phyloP scores from a whole-genome alignment of 2,113 vertebrate genomes.

The Falco punctatus region DNA sequence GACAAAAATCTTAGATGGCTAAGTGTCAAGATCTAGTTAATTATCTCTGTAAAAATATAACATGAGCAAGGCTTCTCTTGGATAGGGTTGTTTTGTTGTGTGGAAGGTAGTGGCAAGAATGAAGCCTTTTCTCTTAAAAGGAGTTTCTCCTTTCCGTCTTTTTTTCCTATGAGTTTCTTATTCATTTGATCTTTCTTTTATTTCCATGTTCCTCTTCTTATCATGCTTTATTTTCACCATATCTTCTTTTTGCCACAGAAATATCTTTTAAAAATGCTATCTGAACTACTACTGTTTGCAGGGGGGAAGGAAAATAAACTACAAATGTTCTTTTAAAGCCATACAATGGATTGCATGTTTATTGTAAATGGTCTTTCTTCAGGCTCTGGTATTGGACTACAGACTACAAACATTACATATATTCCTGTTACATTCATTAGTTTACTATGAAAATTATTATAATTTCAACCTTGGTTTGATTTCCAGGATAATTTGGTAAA shows the following conservation, averaged over 20 bases:
- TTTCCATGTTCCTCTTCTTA: neutral
- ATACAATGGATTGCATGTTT: neutral
- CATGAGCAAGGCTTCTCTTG: neutral
- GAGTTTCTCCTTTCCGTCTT: neutral
- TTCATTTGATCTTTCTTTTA: neutral
- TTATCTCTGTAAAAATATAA: neutral
- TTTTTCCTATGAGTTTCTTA: neutral
- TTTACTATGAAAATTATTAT: neutral
- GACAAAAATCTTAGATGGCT: neutral
- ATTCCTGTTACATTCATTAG: neutral
- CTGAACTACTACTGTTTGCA: neutral
- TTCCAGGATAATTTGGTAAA: neutral
- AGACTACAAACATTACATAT: neutral
- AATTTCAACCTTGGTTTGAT: neutral
- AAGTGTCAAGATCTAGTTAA: neutral
- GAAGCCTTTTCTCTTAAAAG: neutral
- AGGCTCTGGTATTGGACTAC: neutral
- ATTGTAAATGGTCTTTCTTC: neutral
- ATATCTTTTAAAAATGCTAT: neutral
- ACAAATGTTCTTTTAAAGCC: neutral
- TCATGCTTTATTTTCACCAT: neutral
- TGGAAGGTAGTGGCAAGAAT: neutral
- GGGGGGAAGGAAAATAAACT: neutral
- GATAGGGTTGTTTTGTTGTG: neutral
- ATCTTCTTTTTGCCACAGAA: neutral